Base-by-base conservation (phyloP, 1,140 invertebrate species). In the Condylostylus longicornis region DNA sequence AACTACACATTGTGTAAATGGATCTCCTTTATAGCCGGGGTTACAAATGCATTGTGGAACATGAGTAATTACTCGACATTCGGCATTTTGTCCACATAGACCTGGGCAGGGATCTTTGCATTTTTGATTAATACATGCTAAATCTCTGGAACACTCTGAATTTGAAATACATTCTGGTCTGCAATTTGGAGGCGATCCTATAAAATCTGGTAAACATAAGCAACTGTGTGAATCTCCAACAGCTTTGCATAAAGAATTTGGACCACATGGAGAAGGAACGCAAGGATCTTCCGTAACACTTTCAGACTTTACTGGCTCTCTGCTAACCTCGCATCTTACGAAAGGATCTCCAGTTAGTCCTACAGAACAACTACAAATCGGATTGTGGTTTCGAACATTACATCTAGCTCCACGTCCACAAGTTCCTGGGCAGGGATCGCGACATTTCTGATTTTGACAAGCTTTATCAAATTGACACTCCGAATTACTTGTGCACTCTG, bases 321-420 rank as follows among this genome's bases (percentile, higher is more conserved):
- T 54, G 50, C 51, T 50, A 17, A 58, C 44, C 6, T 62, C 41
- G 49, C 84, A 88, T 42, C 79, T 77, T 13, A 72, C 69, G 54
- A 86, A 86, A 7, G 85, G 81, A 69, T 87, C 77, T 37, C 84
- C 85, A 23, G 76, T 81, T 54, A 72, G 82, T 7, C 79, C 80
- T 7, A 73, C 62, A 22, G 74, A 67, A 49, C 86, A 91, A 38
- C 72, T 72, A 52, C 86, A 90, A 25, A 83, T 67, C 0, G 84
- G 79, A 38, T 77, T 68, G 56, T 90, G 85, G 42, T 82, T 82
- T 14, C 78, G 68, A n/a, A 85, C 79, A 40, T 71, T 71, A 50
- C 86, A 90, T 29, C 74, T 69, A 1, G 83, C 82, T 50, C 73
- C 75, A 53, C 82, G 77, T 45, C 77, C 77, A 50, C 77, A 81